Evolutionary conservation across 2,888 invertebrate genomes (phyloP).

Genomic region (Venusia cambrica): DNA sequence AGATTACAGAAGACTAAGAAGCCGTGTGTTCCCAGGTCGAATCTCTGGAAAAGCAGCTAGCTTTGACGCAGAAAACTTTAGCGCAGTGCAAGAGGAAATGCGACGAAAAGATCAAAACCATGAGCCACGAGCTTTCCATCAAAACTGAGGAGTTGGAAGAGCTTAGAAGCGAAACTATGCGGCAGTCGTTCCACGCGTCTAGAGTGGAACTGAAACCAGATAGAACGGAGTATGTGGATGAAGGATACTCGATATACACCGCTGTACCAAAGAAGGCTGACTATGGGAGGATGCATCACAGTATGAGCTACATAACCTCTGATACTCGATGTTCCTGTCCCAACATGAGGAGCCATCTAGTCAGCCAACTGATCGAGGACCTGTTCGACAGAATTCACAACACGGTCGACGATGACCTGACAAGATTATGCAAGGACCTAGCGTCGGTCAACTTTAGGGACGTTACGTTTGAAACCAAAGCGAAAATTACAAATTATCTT

Average conservation of each 20-base stretch:
- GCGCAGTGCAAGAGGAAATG: constrained; percentile 76
- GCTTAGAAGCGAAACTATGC: constrained; percentile 67
- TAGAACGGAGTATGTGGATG: constrained; percentile 70
- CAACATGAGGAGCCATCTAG: constrained; percentile 69
- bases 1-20: constrained; percentile 55
- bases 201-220: constrained; percentile 70
- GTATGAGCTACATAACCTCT: constrained; percentile 70
- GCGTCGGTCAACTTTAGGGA: constrained; percentile 51
- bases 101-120: constrained; percentile 78
- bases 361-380: constrained; percentile 72
- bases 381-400: constrained; percentile 71
- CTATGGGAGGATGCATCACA: constrained; percentile 72
- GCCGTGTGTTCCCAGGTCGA: constrained; percentile 78
- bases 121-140: constrained; percentile 81
- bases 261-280: constrained; percentile 74
- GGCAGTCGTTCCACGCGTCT: constrained; percentile 68
- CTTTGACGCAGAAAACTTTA: constrained; percentile 77
- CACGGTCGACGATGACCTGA: constrained; percentile 63
- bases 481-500: constrained; percentile 76
- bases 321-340: constrained; percentile 71
- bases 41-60: constrained; percentile 81
- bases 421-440: constrained; percentile 64
- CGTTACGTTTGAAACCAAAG: constrained; percentile 65
- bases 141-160: constrained; percentile 77
- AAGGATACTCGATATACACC: constrained; percentile 72